Conservation (phyloP, 2,797 vertebrate species). For the Alfaro cultratus region DNA sequence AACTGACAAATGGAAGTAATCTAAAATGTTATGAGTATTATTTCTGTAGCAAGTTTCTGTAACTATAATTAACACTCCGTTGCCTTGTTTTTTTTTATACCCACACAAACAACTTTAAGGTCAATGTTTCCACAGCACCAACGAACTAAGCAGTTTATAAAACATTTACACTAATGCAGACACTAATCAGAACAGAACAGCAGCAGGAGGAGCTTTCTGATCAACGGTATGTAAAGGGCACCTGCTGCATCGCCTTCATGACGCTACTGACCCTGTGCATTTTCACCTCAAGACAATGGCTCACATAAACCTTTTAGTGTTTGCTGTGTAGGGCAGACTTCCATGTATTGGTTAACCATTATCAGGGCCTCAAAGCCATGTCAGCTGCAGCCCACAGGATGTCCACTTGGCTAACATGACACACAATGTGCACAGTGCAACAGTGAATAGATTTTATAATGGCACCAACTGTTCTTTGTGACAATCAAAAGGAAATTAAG, state of each 20-base stretch:
- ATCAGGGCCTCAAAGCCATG: slow-evolving; percentile 7
- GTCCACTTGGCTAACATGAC: not conserved
- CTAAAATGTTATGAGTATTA: not conserved
- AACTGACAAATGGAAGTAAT: not conserved
- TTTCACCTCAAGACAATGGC: slow-evolving; percentile 18
- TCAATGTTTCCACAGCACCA: not conserved
- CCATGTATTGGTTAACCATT: slow-evolving; percentile 49
- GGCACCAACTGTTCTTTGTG: slow-evolving; percentile 9
- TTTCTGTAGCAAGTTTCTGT: not conserved
- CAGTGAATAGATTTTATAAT: slow-evolving; percentile 11
- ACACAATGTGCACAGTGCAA: not conserved
- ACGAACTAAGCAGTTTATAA: not conserved
- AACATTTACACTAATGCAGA: not conserved
- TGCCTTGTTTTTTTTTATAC: not conserved
- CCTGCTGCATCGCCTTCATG: not conserved
- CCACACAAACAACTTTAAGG: not conserved
- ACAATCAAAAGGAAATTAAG: not conserved
- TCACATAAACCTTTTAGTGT: slow-evolving; percentile 29
- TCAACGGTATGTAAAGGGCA: not conserved
- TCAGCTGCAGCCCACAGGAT: slow-evolving; percentile 23
- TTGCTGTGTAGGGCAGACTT: slow-evolving; percentile 19
- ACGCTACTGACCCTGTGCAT: not conserved
- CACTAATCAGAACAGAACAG: not conserved
- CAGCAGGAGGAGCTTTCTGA: not conserved
- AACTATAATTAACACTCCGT: not conserved